phyloP scores from a whole-genome alignment of 2,113 vertebrate genomes.

The Hippocampus comes region DNA sequence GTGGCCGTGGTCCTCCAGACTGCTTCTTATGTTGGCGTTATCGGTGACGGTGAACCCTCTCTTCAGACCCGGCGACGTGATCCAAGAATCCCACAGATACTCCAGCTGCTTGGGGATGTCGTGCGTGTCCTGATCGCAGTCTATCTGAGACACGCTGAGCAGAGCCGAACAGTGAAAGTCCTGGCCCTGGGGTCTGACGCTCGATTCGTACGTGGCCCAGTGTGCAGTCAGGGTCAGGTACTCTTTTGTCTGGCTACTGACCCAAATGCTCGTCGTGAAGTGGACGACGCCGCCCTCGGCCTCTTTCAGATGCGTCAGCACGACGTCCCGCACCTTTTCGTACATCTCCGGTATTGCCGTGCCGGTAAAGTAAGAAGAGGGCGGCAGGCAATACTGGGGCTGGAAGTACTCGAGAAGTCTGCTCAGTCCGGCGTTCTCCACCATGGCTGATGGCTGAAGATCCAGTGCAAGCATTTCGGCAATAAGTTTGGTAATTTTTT shows the following conservation, averaged over 20 bases:
- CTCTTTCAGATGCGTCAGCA: constrained; percentile 87
- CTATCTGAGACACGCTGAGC: constrained; percentile 86
- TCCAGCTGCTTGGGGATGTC: constrained; percentile 92
- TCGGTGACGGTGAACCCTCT: constrained; percentile 91
- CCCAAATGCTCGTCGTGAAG: constrained; percentile 94
- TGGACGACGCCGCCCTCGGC: constrained; percentile 90
- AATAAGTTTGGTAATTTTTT: constrained; percentile 94
- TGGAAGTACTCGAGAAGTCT: constrained; percentile 91
- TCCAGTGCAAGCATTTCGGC: constrained; percentile 98
- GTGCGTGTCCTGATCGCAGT: constrained; percentile 85
- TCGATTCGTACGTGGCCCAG: constrained; percentile 89
- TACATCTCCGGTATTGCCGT: constrained; percentile 97
- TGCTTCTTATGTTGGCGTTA: constrained; percentile 80
- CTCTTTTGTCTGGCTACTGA: constrained; percentile 90
- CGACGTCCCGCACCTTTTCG: constrained; percentile 84
- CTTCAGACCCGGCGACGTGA: constrained; percentile 85
- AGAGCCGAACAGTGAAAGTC: constrained; percentile 93
- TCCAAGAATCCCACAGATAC: constrained; percentile 93
- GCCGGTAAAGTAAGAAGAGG: constrained; percentile 90
- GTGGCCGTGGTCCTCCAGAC: constrained; percentile 83
- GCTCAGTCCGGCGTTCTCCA: constrained; percentile 89
- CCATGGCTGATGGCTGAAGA: constrained; percentile 92
- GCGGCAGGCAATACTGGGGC: constrained; percentile 89
- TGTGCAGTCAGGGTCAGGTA: constrained; percentile 93
- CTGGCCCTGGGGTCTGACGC: constrained; percentile 81